Conservation (phyloP, 2,888 invertebrate genomes). For the Allacma fusca region DNA sequence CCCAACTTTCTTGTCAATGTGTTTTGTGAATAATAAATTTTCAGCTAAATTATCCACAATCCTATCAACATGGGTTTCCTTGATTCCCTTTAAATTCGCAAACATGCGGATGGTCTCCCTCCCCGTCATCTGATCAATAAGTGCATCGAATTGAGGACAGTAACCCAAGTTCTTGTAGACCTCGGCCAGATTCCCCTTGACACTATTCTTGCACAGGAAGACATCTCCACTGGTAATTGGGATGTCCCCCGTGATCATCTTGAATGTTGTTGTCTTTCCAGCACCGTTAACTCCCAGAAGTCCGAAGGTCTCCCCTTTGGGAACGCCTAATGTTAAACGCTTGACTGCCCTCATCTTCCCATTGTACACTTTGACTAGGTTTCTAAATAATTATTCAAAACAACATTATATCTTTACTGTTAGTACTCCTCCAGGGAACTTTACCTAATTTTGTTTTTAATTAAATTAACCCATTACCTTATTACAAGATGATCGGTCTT, state of each 20-base stretch:
- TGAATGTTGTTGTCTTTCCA: constrained; percentile 88
- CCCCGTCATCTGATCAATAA: constrained; percentile 76
- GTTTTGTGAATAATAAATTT: constrained; percentile 70
- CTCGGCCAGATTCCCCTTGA: constrained; percentile 63
- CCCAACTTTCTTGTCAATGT: constrained; percentile 70
- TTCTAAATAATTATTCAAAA: no score
- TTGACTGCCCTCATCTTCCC: constrained; percentile 77
- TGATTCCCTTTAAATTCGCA: constrained; percentile 72
- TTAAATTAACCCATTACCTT: no score
- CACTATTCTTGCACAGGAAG: constrained; percentile 70
- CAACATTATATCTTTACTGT: no score
- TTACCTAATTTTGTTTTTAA: no score
- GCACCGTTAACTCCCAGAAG: constrained; percentile 86
- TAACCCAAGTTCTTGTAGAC: constrained; percentile 68
- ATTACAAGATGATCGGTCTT: no score
- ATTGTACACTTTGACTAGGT: constrained; percentile 80
- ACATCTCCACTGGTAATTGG: constrained; percentile 75
- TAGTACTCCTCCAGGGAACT: no score
- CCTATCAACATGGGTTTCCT: constrained; percentile 64
- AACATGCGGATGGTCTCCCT: constrained; percentile 72
- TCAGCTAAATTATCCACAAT: constrained; percentile 66
- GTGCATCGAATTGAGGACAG: constrained; percentile 80
- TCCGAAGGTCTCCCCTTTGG: constrained; percentile 80
- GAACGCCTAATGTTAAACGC: constrained; percentile 75
- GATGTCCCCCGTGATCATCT: constrained; percentile 87